These are phyloP conservation scores for Sericinus montela DNA, from an alignment of 2,888 invertebrate genomes.

Conservation along the genomic window DNA sequence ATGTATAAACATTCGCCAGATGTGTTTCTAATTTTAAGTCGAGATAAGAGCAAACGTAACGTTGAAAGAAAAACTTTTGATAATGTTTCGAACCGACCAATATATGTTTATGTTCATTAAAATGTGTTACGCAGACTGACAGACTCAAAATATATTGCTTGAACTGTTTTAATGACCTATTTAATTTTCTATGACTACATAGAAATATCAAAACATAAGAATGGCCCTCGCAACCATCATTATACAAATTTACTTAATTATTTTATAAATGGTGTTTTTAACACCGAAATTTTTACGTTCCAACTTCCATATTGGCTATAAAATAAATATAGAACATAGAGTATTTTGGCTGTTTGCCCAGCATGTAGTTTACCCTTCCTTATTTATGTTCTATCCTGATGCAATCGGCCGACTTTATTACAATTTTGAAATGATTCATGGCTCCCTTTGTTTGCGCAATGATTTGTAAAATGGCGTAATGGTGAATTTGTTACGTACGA, in stretches of 20 bases:
- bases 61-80: slow-evolving; percentile 5
- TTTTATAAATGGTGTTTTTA: neutral
- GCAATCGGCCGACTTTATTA: slow-evolving; percentile 8
- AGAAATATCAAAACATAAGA: too few relatives aligned
- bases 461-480: too few relatives aligned
- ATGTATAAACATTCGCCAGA: slow-evolving; percentile 14
- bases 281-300: slow-evolving; percentile 3
- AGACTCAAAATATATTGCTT: slow-evolving; percentile 5
- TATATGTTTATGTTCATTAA: neutral
- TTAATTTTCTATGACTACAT: too few relatives aligned
- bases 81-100: neutral
- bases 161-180: too few relatives aligned
- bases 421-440: too few relatives aligned
- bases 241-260: too few relatives aligned
- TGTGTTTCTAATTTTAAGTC: slow-evolving; percentile 31
- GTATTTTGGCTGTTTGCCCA: slow-evolving; percentile 18
- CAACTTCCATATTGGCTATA: slow-evolving; percentile 10
- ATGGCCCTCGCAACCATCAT: too few relatives aligned
- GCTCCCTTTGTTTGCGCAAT: too few relatives aligned
- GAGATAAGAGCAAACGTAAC: slow-evolving; percentile 26
- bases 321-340: slow-evolving; percentile 9
- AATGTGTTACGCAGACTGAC: slow-evolving; percentile 6
- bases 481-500: too few relatives aligned
- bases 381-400: slow-evolving; percentile 5
- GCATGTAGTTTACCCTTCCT: slow-evolving; percentile 1